phyloP scores from a whole-genome alignment of 1,140 invertebrate species.

The Pygmarrhopalites habei region DNA sequence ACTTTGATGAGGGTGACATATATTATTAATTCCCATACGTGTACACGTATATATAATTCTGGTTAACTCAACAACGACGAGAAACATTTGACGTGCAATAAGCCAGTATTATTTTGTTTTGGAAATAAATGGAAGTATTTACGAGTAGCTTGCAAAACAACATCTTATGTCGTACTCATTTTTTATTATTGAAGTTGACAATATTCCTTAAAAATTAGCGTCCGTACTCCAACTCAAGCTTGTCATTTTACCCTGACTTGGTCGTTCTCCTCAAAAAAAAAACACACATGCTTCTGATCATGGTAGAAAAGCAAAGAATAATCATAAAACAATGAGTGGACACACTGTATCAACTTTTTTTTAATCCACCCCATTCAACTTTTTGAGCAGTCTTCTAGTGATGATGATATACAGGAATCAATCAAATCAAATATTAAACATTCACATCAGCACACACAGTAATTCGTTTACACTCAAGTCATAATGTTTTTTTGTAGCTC shows the following conservation, averaged over 20 bases:
- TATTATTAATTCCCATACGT: too few relatives aligned
- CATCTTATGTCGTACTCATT: conserved; percentile 1
- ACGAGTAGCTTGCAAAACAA: too few relatives aligned
- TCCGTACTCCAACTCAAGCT: not conserved
- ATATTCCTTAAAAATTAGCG: not conserved
- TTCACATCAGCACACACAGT: not conserved
- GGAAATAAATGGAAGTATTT: too few relatives aligned
- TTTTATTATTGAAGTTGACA: not conserved
- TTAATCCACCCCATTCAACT: conserved; percentile 12
- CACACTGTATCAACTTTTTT: conserved; percentile 1
- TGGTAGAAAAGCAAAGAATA: conserved; percentile 12
- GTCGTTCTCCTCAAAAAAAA: not conserved
- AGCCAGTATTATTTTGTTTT: too few relatives aligned
- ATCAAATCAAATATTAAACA: conserved; percentile 10
- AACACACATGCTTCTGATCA: conserved; percentile 2
- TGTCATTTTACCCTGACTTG: conserved; percentile 11
- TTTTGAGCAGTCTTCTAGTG: conserved; percentile 18
- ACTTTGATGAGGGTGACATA: too few relatives aligned
- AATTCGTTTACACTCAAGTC: not conserved
- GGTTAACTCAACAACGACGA: too few relatives aligned
- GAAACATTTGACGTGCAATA: too few relatives aligned
- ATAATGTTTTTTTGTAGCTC: not conserved
- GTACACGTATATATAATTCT: too few relatives aligned
- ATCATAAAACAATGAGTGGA: conserved; percentile 16
- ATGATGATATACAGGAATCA: conserved; percentile 14